phyloP scores from a whole-genome alignment of 2,888 invertebrate species.

The Dermolepida albohirtum region DNA sequence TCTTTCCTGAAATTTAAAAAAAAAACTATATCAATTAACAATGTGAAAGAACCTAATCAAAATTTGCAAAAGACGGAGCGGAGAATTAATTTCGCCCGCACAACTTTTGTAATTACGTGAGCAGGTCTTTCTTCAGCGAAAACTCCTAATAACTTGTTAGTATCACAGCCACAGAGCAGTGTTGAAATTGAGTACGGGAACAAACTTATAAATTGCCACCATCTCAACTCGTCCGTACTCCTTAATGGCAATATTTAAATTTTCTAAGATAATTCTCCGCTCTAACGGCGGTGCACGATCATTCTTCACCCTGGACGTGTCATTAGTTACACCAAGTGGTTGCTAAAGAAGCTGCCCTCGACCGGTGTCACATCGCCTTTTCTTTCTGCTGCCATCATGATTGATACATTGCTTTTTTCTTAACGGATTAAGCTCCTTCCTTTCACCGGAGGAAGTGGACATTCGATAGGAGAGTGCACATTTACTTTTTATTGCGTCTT shows the following conservation, averaged over 20 bases:
- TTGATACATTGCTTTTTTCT: constrained; percentile 58
- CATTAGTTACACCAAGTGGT: constrained; percentile 60
- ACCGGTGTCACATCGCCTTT: constrained; percentile 57
- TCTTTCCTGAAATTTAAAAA: too few relatives aligned
- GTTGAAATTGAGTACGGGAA: constrained; percentile 30
- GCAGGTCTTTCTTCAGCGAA: neutral
- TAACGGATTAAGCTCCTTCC: constrained; percentile 47
- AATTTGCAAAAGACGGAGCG: too few relatives aligned
- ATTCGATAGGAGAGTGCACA: constrained; percentile 40
- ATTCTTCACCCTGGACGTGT: constrained; percentile 58
- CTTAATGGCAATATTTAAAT: constrained; percentile 43
- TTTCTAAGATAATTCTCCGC: constrained; percentile 44
- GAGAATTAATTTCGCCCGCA: constrained; percentile 11
- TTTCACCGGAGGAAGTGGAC: constrained; percentile 44
- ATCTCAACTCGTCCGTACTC: constrained; percentile 27
- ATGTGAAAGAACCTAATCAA: too few relatives aligned
- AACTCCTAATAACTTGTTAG: constrained; percentile 27
- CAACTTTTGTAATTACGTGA: constrained; percentile 17
- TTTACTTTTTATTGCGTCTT: constrained; percentile 37
- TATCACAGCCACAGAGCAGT: constrained; percentile 20
- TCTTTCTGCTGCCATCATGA: constrained; percentile 57
- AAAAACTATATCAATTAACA: too few relatives aligned
- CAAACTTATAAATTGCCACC: constrained; percentile 33
- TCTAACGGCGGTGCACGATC: constrained; percentile 47
- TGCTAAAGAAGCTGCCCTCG: constrained; percentile 59